Evolutionary conservation across 2,113 vertebrate species (phyloP).

Genomic region (Pluvialis apricaria): DNA sequence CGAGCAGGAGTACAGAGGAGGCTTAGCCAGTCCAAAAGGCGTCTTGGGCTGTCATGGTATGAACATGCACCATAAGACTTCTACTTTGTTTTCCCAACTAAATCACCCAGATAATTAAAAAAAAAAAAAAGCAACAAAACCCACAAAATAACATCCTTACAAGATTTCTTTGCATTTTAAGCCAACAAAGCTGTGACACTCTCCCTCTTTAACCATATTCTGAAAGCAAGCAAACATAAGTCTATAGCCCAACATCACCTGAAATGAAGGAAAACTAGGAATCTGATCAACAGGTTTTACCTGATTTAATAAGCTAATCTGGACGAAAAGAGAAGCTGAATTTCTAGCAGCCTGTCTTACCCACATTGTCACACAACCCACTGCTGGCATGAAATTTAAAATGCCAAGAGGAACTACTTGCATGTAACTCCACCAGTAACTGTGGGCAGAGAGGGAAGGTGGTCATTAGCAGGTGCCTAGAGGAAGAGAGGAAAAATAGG

Average conservation of each 20-base stretch:
- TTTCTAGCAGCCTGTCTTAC: background rate
- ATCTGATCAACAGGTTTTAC: background rate
- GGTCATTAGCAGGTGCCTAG: background rate
- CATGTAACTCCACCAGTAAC: background rate
- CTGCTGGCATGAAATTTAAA: background rate
- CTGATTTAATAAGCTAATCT: background rate
- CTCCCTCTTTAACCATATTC: background rate
- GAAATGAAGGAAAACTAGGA: background rate
- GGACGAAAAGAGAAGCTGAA: background rate
- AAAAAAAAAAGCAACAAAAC: background rate
- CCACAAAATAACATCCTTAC: background rate
- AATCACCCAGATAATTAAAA: background rate
- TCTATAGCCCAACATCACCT: background rate
- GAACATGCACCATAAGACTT: background rate
- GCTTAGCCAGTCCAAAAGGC: background rate
- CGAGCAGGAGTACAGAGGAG: background rate
- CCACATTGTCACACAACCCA: background rate
- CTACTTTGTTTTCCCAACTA: background rate
- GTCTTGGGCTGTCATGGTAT: background rate
- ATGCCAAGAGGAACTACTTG: background rate
- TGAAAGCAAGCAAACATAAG: background rate
- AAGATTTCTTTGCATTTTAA: background rate
- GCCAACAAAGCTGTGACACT: background rate
- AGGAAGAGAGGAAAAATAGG: background rate
- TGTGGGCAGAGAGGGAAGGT: background rate